Evolutionary conservation across 2,797 vertebrate genomes (phyloP), one percentile per base, ranked within the genome.

Genomic region (Sardinella longiceps): DNA sequence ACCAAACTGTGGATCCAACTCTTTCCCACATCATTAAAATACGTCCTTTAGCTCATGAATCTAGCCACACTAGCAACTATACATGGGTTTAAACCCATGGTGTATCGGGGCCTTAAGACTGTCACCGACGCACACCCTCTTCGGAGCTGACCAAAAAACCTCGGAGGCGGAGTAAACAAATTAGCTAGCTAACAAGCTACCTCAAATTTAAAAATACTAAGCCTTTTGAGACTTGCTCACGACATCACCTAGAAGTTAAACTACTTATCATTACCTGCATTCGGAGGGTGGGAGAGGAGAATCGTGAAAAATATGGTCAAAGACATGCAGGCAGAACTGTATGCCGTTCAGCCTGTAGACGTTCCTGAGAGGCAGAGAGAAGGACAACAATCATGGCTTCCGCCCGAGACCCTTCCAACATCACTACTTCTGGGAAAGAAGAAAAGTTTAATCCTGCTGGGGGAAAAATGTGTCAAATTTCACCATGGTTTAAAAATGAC

Each of bases 381-480:
- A 94, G 93, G 94, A 94, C 94, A 94, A 95, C 93, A 95, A 93
- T 95, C 90, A 91, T 82, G 80, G 56, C 94, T 94, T 95, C 95
- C 94, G 94, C 92, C 93, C 90, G 80, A 84, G 77, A 84, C 70
- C 58, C 83, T 77, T 50, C 83, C 85, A 84, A 80, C 58, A 80
- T 28, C 66, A 37, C 33, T 33, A 77, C 70, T 77, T 77, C 70
- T 60, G 70, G 30, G 66, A 33, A 43, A 70, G 63, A 70, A 77
- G 37, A 77, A 77, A 77, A 77, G 70, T 77, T 77, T 39, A 56
- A n/a, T 25, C 6, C 7, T 60, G 10, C 56, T 60, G 33, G 18
- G 33, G 30, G 23, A 30, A 23, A 77, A 33, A 43, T 77, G 18
- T 77, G 15, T 23, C 33, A 77, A 43, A 5, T 37, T 37, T 37